Evolutionary conservation across 2,888 invertebrate genomes (phyloP), one percentile per base, ranked within the genome.

Genomic region (Hirtodrosophila alboralis): DNA sequence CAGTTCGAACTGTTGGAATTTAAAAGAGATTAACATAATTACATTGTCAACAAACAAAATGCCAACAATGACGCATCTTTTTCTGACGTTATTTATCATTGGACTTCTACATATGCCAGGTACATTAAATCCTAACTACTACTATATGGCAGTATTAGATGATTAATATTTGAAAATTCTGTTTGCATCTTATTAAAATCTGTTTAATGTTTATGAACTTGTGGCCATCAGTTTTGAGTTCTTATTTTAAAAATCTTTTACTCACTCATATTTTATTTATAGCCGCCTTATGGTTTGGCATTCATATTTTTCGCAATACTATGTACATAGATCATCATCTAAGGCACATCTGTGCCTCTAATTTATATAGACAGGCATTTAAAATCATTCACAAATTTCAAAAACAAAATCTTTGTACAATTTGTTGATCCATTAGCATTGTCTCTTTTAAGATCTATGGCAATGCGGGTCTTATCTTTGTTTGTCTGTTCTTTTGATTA

Each of bases 101-200:
- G 85, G 75, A 58, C 57, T 66, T 31, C 38, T 75, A 7, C 48
- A 66, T 21, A 31, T 66, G 56, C 49, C 79, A 73, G 79, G 79
- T 80, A 84, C 5, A 5, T 18, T 2, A 18, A 4, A 18, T 18
- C 3, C 18, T 18, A 18, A n/a, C n/a, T n/a, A n/a, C n/a, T n/a
- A n/a, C n/a, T 18, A 1, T 18, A 18, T 18, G 1, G 18, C 4
- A 18, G 18, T 5, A 18, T 18, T 18, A 18, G 18, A 18, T 18
- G 18, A n/a, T n/a, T n/a, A n/a, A n/a, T n/a, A n/a, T n/a, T n/a
- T n/a, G n/a, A n/a, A n/a, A n/a, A n/a, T n/a, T n/a, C n/a, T 1
- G 12, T 3, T 23, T n/a, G 14, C n/a, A 41, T n/a, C n/a, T n/a
- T n/a, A n/a, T n/a, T n/a, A n/a, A n/a, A 54, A 54, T 66, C 60